A percentile compares a stretch with the other conserved stretches of the same genome.
These are phyloP conservation scores for Centrocercus urophasianus DNA, from an alignment of 2,113 vertebrate genomes.

Conservation along the genomic window DNA sequence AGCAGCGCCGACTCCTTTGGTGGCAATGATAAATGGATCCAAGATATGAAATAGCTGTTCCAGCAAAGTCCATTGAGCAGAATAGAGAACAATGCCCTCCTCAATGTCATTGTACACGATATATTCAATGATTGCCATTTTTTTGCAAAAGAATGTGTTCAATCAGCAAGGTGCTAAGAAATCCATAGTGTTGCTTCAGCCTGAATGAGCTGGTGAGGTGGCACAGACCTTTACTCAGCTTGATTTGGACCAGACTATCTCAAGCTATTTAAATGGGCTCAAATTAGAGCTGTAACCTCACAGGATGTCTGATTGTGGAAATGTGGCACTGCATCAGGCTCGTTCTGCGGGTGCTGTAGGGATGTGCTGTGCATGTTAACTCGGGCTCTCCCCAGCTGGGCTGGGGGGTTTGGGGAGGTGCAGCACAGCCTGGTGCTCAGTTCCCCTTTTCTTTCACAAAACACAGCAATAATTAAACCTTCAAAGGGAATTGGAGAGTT, in stretches of 20 bases:
- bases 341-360: not conserved
- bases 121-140: conserved; percentile 75
- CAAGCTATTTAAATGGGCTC: conserved; percentile 58
- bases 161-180: conserved; percentile 65
- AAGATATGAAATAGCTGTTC: conserved; percentile 78
- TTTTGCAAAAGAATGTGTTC: conserved; percentile 79
- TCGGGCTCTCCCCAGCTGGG: not conserved
- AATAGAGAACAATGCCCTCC: conserved; percentile 79
- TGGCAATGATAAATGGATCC: conserved; percentile 81
- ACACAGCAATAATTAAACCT: not conserved
- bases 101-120: conserved; percentile 79
- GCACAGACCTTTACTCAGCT: conserved; percentile 64
- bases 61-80: conserved; percentile 82
- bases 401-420: not conserved
- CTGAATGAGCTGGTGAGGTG: conserved; percentile 61
- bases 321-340: not conserved
- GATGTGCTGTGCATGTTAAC: conserved; percentile 14
- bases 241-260: conserved; percentile 62
- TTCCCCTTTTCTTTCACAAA: not conserved
- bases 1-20: conserved; percentile 73
- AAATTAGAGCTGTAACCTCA: conserved; percentile 40
- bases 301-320: conserved; percentile 41
- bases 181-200: conserved; percentile 55
- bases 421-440: not conserved
- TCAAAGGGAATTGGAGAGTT: not conserved